Evolutionary conservation across 2,113 vertebrate species (phyloP), one percentile per base, ranked within the genome.

Genomic region (Myrmecophaga tridactyla): DNA sequence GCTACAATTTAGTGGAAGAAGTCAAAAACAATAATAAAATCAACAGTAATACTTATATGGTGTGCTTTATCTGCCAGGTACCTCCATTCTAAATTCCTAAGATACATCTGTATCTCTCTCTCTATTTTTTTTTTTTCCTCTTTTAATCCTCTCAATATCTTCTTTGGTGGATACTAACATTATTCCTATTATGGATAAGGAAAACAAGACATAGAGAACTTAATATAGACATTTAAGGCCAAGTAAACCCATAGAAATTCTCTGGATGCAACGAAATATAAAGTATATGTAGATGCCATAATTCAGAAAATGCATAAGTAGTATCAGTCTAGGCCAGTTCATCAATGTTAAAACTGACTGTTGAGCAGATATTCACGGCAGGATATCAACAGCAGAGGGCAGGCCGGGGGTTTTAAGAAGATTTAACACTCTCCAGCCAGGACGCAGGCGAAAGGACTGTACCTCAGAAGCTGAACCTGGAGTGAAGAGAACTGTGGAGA

Each of bases 161-260:
- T 86, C 72, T 80, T 41, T 56, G 63, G 4, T 58, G 3, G 7
- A 81, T 81, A 41, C 23, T 63, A 63, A 72, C 36, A 58, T 77
- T 65, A 31, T 36, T 83, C 39, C 9, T 65, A 41, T 63, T 94
- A 83, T 3, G 73, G 53, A 20, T 65, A 77, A 86, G 56, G 39
- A 92, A 94, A 89, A 53, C n/a, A 56, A 94, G 39, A 78, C 39
- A 56, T 20, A 82, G 58, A 81, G 43, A 76, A 86, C 56, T 91
- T 84, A 83, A 34, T 65, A 13, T 43, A 94, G 43, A 65, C 3
- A 48, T 56, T 89, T 62, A 41, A 87, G 15, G 31, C 21, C 56
- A 41, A 83, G 58, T 14, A 62, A 46, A 9, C 34, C 41, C 41
- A 92, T 41, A 56, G 27, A 86, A 80, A 70, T 23, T 63, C 36